phyloP scores from a whole-genome alignment of 2,888 invertebrate genomes.

The Rhodophaea formosa region DNA sequence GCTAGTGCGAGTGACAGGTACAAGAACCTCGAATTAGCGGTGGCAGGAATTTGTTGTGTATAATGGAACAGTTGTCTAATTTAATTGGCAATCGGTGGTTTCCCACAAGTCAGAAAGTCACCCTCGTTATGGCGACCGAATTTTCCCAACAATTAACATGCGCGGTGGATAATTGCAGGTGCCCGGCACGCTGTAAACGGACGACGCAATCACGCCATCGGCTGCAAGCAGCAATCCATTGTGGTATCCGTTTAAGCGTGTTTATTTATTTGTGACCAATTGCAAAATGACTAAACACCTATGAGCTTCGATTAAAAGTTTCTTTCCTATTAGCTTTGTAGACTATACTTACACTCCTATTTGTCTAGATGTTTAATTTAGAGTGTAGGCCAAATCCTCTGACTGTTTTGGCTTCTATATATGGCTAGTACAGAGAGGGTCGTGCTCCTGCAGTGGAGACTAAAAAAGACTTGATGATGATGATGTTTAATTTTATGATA shows the following conservation, averaged over 20 bases:
- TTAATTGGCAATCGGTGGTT: slow-evolving; percentile 77
- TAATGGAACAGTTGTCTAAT: slow-evolving; percentile 77
- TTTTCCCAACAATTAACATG: slow-evolving; percentile 75
- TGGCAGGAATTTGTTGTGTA: slow-evolving; percentile 49
- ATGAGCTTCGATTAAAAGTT: too few relatives aligned
- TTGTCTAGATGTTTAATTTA: too few relatives aligned
- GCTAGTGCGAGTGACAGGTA: slow-evolving; percentile 43
- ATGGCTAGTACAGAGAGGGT: too few relatives aligned
- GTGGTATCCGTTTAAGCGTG: neutral
- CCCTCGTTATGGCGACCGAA: slow-evolving; percentile 63
- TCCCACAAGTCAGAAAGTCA: slow-evolving; percentile 75
- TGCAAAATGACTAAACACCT: neutral
- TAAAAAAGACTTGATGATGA: too few relatives aligned
- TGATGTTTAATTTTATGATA: too few relatives aligned
- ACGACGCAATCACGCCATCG: slow-evolving; percentile 51
- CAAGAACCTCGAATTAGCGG: slow-evolving; percentile 47
- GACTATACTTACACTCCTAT: too few relatives aligned
- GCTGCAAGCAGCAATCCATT: slow-evolving; percentile 17
- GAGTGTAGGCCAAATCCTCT: too few relatives aligned
- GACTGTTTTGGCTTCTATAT: too few relatives aligned
- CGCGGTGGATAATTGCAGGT: slow-evolving; percentile 61
- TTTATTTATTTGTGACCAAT: neutral
- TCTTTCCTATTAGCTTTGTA: too few relatives aligned
- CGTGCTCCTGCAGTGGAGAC: too few relatives aligned
- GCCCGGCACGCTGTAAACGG: slow-evolving; percentile 49